phyloP scores from a whole-genome alignment of 2,113 vertebrate species.

The Lagenorhynchus albirostris region DNA sequence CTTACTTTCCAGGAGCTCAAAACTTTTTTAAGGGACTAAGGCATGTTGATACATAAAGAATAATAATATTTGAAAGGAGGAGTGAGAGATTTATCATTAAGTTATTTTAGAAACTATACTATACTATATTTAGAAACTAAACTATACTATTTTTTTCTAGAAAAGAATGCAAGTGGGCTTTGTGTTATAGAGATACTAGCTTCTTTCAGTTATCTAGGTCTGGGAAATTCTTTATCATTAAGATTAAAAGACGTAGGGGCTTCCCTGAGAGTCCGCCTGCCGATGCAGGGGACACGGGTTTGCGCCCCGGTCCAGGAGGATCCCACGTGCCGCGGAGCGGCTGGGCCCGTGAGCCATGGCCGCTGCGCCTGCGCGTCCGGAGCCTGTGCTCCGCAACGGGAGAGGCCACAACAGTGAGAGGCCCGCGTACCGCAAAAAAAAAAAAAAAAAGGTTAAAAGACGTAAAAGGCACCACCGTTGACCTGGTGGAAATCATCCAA shows the following conservation, averaged over 20 bases:
- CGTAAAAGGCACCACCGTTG: background rate
- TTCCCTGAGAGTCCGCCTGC: no score
- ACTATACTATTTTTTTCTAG: background rate
- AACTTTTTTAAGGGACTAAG: background rate
- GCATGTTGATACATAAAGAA: background rate
- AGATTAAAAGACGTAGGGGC: background rate
- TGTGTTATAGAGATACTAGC: background rate
- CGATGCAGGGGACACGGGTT: no score
- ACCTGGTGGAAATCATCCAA: background rate
- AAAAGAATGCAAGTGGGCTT: background rate
- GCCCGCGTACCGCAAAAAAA: no score
- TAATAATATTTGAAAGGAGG: background rate
- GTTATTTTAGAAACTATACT: background rate
- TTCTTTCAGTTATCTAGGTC: background rate
- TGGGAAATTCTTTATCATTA: background rate
- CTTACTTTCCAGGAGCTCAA: background rate
- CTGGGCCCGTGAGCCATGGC: accelerated
- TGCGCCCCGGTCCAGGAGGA: no score
- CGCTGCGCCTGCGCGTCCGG: no score
- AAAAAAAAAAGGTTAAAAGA: background rate
- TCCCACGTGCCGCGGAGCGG: no score
- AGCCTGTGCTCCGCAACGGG: no score
- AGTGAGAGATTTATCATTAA: background rate
- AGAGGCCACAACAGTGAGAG: no score
- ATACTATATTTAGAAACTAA: background rate